phyloP scores from a whole-genome alignment of 2,888 invertebrate species.

The Cartodere bifasciata region DNA sequence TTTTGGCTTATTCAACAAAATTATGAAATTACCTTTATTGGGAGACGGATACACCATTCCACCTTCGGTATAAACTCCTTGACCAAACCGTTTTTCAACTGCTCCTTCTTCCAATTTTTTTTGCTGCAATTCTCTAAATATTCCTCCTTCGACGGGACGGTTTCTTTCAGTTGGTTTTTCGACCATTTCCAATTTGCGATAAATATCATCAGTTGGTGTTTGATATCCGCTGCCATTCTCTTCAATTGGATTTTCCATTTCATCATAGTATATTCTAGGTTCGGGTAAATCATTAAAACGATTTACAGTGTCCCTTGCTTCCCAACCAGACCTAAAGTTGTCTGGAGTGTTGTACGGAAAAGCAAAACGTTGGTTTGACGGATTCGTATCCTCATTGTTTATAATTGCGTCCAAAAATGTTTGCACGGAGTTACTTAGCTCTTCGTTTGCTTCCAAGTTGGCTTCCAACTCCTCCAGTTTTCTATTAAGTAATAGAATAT shows the following conservation, averaged over 20 bases:
- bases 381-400: constrained; percentile 8
- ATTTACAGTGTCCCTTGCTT: constrained; percentile 26
- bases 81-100: constrained; percentile 11
- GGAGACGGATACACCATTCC: constrained; percentile 43
- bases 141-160: constrained; percentile 8
- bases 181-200: constrained; percentile 25
- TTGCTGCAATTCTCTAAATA: constrained; percentile 15
- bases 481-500: not conserved
- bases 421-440: too few species aligned
- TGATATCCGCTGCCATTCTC: constrained; percentile 28
- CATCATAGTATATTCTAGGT: constrained; percentile 44
- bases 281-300: constrained; percentile 35
- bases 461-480: constrained; percentile 1
- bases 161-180: too few species aligned
- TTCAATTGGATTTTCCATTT: constrained; percentile 31
- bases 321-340: constrained; percentile 34
- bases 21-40: too few species aligned
- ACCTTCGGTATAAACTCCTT: constrained; percentile 48
- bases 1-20: too few species aligned
- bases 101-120: constrained; percentile 6
- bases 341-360: constrained; percentile 38
- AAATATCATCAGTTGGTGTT: constrained; percentile 21
- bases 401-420: not conserved
- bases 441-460: not conserved
- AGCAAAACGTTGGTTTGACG: constrained; percentile 31